phyloP scores from a whole-genome alignment of 2,888 invertebrate species.

The Ophraella communa region DNA sequence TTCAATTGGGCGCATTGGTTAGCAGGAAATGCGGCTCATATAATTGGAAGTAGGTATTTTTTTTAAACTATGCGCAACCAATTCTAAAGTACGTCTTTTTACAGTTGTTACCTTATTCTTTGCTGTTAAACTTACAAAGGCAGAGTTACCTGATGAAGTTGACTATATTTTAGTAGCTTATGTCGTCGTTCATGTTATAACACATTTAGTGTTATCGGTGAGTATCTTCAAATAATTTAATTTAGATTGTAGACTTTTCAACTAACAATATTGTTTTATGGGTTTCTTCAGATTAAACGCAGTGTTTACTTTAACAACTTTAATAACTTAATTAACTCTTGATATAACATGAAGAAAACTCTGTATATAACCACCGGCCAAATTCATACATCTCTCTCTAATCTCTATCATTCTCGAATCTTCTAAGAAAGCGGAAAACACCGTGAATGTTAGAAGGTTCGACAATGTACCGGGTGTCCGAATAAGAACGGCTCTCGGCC shows the following conservation, averaged over 20 bases:
- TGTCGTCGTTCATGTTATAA: slow-evolving; percentile 86
- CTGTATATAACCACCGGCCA: no score
- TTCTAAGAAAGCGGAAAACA: no score
- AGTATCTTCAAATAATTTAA: slow-evolving; percentile 53
- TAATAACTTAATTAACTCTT: no score
- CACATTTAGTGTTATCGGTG: slow-evolving; percentile 87
- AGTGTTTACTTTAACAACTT: no score
- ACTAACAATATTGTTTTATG: not conserved
- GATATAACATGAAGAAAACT: no score
- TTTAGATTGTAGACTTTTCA: not conserved
- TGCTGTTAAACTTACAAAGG: slow-evolving; percentile 84
- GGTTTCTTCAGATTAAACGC: no score
- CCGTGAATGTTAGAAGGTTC: no score
- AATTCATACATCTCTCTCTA: no score
- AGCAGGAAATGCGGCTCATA: slow-evolving; percentile 86
- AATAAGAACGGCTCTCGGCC: no score
- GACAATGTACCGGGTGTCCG: no score
- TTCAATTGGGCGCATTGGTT: slow-evolving; percentile 95
- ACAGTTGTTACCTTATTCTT: slow-evolving; percentile 93
- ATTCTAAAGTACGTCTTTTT: slow-evolving; percentile 48
- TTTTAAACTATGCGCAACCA: not conserved
- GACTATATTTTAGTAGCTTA: slow-evolving; percentile 89
- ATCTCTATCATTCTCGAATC: no score
- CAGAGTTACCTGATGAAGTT: slow-evolving; percentile 84
- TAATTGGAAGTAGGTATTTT: slow-evolving; percentile 77